These are phyloP conservation scores for Monopterus albus DNA, from an alignment of 2,113 vertebrate species.

Conservation along the genomic window DNA sequence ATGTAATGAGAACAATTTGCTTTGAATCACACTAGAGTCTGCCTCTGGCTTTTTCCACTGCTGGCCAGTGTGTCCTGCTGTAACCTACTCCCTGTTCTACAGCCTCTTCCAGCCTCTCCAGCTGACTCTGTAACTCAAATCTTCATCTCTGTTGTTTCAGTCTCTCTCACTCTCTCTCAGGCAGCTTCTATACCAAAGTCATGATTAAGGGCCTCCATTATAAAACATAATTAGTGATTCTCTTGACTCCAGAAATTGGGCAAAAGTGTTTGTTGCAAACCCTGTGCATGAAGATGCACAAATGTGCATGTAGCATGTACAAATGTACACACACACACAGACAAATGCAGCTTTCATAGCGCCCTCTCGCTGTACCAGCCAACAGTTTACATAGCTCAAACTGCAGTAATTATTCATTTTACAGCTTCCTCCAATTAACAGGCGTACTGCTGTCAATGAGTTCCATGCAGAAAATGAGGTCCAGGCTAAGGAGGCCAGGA, in stretches of 20 bases:
- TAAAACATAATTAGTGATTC: constrained; percentile 56
- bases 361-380: constrained; percentile 20
- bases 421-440: constrained; percentile 66
- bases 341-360: constrained; percentile 24
- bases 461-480: constrained; percentile 49
- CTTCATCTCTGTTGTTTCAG: neutral
- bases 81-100: constrained; percentile 21
- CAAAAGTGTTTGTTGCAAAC: constrained; percentile 24
- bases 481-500: constrained; percentile 35
- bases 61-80: neutral
- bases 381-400: constrained; percentile 62
- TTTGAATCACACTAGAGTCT: constrained; percentile 37
- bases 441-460: constrained; percentile 59
- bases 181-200: constrained; percentile 16
- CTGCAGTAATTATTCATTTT: constrained; percentile 70
- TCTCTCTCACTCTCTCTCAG: constrained; percentile 18
- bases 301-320: neutral
- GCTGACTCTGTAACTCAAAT: neutral
- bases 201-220: constrained; percentile 62
- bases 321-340: constrained; percentile 6
- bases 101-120: constrained; percentile 28
- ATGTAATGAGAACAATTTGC: constrained; percentile 58
- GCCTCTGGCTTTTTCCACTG: constrained; percentile 41
- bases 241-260: constrained; percentile 36
- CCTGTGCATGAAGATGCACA: constrained; percentile 21